Base-by-base conservation (phyloP, 1,140 invertebrate genomes). In the Heliconius hewitsoni region DNA sequence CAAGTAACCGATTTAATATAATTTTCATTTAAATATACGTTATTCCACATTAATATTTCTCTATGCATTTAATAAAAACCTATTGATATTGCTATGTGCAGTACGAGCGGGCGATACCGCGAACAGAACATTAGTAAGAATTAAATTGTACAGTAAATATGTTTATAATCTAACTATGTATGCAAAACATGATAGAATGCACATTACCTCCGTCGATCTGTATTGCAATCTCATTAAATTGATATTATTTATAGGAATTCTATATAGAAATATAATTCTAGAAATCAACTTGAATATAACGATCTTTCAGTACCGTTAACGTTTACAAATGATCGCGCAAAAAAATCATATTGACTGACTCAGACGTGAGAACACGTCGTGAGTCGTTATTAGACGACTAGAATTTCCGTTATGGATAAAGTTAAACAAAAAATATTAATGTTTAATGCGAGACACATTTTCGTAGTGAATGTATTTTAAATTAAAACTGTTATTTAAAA, bases 201-300 rank as follows among this genome's bases (percentile, higher is more conserved):
- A 16, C 23, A 57, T n/a, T 8, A 23, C 3, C 55, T 9, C 55
- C 18, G 18, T 23, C 55, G 6, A 60, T 27, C 27, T 60, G 8
- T 11, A 27, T 27, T 60, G 57, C 57, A 27, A 60, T 27, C 11
- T 60, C 57, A 66, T 66, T 30, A 66, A 27, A 27, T 66, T 27
- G 19, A 23, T 60, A 60, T 60, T 60, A 60, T 19, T 23, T 8
- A 60, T 30, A 66, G 57, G 11, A 66, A 27, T 66, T 66, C 57
- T 66, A 66, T 13, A 9, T 4, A 11, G 23, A 27, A 66, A 66
- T 66, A 30, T 66, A 66, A 30, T 27, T 66, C 23, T 27, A 30
- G 57, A 66, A 66, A 66, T 66, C 9, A 66, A 66, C 23, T 66
- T 66, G 2, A 23, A 27, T 66, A 66, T 66, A 66, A 66, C 57